A percentile compares a stretch with the other conserved stretches of the same genome.
phyloP scores from a whole-genome alignment of 2,888 invertebrate genomes.

The Gnatocerus cornutus region DNA sequence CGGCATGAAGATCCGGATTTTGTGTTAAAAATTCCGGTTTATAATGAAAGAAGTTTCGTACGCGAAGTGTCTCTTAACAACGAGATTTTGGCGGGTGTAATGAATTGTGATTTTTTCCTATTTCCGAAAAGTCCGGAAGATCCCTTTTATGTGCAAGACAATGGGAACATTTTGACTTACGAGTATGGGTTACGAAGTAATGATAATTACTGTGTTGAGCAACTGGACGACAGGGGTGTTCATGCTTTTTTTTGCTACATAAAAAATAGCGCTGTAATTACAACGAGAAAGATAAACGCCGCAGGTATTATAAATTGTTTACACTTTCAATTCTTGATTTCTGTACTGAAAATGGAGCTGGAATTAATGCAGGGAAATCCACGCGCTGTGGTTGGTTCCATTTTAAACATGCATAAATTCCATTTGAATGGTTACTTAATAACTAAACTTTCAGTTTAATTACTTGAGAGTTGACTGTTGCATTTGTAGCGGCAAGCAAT shows the following conservation, averaged over 20 bases:
- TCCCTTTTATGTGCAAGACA: constrained; percentile 57
- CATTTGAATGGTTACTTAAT: background rate
- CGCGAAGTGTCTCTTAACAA: constrained; percentile 22
- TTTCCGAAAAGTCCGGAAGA: constrained; percentile 47
- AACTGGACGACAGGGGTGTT: constrained; percentile 29
- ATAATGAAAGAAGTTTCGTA: constrained; percentile 34
- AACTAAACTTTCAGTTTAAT: no score
- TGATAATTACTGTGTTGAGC: constrained; percentile 56
- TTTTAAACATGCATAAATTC: background rate
- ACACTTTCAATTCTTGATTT: constrained; percentile 8
- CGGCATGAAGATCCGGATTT: constrained; percentile 31
- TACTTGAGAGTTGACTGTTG: no score
- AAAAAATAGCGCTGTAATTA: background rate
- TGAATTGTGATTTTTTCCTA: constrained; percentile 51
- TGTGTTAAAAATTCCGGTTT: constrained; percentile 49
- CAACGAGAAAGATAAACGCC: constrained; percentile 22
- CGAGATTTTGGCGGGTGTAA: constrained; percentile 51
- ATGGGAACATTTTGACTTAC: constrained; percentile 56
- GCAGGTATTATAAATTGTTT: constrained; percentile 29
- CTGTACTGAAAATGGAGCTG: background rate
- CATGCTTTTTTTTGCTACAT: constrained; percentile 44
- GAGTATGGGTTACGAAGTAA: constrained; percentile 37
- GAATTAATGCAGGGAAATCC: constrained; percentile 17
- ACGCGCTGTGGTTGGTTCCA: background rate
- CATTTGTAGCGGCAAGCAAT: no score